Conservation (phyloP, 2,113 vertebrate species). For the Rostratula benghalensis region DNA sequence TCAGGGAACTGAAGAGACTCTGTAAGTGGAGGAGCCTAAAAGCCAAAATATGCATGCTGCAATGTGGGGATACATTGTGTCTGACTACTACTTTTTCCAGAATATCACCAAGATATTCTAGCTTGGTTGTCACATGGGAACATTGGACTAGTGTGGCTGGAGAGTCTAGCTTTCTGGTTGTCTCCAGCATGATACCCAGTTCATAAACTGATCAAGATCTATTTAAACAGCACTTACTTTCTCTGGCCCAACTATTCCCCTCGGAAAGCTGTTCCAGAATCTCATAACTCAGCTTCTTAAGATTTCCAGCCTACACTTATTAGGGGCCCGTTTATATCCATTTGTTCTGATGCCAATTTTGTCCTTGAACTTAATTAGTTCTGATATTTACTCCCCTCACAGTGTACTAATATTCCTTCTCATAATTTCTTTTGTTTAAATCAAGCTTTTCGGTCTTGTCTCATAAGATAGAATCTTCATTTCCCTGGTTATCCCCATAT, state of each 20-base stretch:
- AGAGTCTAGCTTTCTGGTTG: neutral
- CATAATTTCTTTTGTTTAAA: constrained; percentile 47
- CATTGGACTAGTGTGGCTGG: fast-evolving
- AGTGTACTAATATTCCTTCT: constrained; percentile 53
- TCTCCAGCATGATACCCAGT: neutral
- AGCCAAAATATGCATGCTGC: neutral
- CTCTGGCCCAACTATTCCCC: neutral
- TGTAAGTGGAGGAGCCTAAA: neutral
- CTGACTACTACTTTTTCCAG: neutral
- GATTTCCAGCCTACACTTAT: constrained; percentile 31
- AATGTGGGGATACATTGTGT: neutral
- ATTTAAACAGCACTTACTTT: neutral
- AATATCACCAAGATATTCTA: neutral
- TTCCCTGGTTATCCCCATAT: constrained; percentile 33
- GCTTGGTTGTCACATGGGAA: neutral
- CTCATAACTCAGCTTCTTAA: neutral
- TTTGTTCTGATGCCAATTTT: constrained; percentile 62
- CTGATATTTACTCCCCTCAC: constrained; percentile 50
- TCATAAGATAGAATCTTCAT: constrained; percentile 31
- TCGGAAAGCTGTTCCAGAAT: constrained; percentile 21
- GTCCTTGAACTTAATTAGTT: constrained; percentile 61
- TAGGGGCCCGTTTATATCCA: constrained; percentile 13
- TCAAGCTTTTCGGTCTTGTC: constrained; percentile 15
- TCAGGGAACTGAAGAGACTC: neutral
- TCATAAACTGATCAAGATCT: neutral